phyloP scores from a whole-genome alignment of 2,113 vertebrate genomes.

The Erinaceus europaeus region DNA sequence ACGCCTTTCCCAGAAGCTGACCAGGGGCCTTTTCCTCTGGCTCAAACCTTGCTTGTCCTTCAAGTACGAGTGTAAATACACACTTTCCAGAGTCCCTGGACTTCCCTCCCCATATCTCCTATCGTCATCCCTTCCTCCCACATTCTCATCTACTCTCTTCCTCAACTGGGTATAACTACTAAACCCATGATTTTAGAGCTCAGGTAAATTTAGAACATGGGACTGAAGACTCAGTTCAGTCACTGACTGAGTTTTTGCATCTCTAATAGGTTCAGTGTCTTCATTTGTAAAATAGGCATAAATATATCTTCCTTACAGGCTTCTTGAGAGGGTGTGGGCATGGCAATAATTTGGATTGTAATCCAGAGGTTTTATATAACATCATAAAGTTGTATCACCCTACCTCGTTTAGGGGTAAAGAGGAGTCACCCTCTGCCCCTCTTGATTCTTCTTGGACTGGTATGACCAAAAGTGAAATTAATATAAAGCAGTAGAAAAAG shows the following conservation, averaged over 20 bases:
- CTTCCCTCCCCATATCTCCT: rapidly evolving
- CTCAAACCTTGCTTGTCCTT: background rate
- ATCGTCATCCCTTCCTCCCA: no score
- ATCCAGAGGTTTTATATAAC: background rate
- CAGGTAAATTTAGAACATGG: background rate
- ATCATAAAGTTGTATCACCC: no score
- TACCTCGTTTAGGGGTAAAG: background rate
- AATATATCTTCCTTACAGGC: background rate
- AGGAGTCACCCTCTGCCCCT: no score
- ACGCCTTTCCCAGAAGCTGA: background rate
- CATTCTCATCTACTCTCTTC: background rate
- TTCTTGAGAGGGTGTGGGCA: background rate
- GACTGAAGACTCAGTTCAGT: background rate
- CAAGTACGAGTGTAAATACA: background rate
- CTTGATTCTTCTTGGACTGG: background rate
- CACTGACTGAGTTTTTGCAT: background rate
- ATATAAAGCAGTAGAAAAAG: background rate
- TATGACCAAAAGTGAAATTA: no score
- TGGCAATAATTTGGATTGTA: background rate
- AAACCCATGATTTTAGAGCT: background rate
- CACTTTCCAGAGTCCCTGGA: background rate
- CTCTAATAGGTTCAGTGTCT: background rate
- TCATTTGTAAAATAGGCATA: background rate
- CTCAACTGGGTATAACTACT: background rate
- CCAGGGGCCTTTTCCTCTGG: background rate